phyloP scores from a whole-genome alignment of 2,888 invertebrate species.

The Allophyes oxyacanthae region DNA sequence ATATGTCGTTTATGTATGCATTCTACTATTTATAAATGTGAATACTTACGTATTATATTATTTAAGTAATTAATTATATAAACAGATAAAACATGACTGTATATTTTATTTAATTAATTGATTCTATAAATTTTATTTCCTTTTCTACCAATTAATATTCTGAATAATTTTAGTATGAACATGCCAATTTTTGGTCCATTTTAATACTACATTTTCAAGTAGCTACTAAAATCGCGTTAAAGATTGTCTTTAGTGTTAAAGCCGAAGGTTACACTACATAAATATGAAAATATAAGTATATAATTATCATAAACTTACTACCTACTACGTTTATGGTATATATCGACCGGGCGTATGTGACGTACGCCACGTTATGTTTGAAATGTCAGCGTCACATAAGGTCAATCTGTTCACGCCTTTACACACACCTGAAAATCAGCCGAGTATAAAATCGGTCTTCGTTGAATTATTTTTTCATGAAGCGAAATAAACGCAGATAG shows the following conservation, averaged over 20 bases:
- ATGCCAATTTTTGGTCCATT: conserved; percentile 64
- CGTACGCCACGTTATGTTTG: too few relatives aligned
- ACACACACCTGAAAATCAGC: too few relatives aligned
- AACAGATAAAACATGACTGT: conserved; percentile 43
- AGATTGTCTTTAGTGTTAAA: background rate
- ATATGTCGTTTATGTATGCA: conserved; percentile 36
- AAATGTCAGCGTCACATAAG: too few relatives aligned
- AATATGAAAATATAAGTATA: conserved; percentile 34
- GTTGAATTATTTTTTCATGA: too few relatives aligned
- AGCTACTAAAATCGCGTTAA: conserved; percentile 14
- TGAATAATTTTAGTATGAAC: conserved; percentile 40
- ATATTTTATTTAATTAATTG: conserved; percentile 18
- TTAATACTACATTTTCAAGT: conserved; percentile 40
- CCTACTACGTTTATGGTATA: too few relatives aligned
- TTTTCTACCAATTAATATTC: conserved; percentile 27
- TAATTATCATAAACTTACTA: too few relatives aligned
- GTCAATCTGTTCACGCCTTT: too few relatives aligned
- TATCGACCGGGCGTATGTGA: too few relatives aligned
- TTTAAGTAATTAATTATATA: background rate
- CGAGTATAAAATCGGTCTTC: too few relatives aligned
- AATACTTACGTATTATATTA: background rate
- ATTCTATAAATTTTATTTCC: conserved; percentile 41
- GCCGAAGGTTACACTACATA: conserved; percentile 13
- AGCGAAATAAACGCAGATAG: too few relatives aligned
- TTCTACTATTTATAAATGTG: background rate